A percentile compares a stretch with the other conserved stretches of the same genome.
Conservation (phyloP, 2,113 vertebrate species). For the Podarcis raffonei region DNA sequence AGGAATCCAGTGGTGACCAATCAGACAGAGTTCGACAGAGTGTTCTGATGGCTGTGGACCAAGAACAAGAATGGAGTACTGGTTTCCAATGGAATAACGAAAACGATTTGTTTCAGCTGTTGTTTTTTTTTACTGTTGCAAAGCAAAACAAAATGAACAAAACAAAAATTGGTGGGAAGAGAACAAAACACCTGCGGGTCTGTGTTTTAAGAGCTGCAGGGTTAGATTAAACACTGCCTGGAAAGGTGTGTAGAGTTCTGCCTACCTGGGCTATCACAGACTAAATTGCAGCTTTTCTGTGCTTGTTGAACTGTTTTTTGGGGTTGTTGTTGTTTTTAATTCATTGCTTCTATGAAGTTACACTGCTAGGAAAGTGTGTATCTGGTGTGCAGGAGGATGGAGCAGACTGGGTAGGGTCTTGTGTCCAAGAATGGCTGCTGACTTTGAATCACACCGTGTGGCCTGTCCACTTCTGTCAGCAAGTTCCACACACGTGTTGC, state of each 20-base stretch:
- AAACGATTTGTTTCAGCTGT: background rate
- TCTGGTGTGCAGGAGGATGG: background rate
- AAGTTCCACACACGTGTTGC: too few species aligned
- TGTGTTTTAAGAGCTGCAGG: background rate
- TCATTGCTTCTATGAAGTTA: too few species aligned
- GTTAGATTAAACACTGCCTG: background rate
- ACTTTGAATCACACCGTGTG: too few species aligned
- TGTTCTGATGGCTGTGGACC: slow-evolving; percentile 79
- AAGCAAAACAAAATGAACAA: too few species aligned
- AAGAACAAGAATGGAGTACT: background rate
- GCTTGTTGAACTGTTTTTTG: background rate
- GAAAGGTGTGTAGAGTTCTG: background rate
- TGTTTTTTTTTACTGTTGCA: background rate
- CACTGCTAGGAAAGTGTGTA: background rate
- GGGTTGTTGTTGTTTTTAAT: too few species aligned
- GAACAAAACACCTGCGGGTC: background rate
- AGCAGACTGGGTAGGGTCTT: background rate
- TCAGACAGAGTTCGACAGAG: slow-evolving; percentile 94
- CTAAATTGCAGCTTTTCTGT: background rate
- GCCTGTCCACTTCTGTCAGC: background rate
- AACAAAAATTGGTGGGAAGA: background rate
- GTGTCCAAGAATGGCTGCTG: background rate
- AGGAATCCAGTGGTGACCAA: slow-evolving; percentile 91
- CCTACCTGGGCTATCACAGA: too few species aligned
- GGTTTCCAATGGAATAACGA: rapidly evolving